Conservation (phyloP, 2,113 vertebrate species). For the Phyllostomus hastatus region DNA sequence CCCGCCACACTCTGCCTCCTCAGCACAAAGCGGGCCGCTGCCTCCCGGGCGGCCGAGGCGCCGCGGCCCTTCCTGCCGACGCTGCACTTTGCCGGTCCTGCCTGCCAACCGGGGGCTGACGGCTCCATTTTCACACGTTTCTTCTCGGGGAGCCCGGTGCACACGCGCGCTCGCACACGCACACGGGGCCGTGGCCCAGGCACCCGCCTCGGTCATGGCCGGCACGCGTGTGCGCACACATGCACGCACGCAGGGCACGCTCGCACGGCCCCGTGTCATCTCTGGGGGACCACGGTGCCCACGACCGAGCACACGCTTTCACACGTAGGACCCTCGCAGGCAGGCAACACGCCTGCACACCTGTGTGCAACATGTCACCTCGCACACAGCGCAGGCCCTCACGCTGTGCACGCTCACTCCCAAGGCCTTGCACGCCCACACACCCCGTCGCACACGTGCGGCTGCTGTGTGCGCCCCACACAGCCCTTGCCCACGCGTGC, state of each 20-base stretch:
- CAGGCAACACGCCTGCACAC: not conserved
- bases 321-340: accelerated
- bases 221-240: accelerated
- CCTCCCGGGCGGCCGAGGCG: slow-evolving; percentile 78
- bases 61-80: slow-evolving; percentile 80
- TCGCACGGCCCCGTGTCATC: not conserved
- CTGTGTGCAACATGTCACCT: not conserved
- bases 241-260: not conserved
- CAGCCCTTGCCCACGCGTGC: not conserved
- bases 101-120: slow-evolving; percentile 77
- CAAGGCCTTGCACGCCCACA: not conserved
- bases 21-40: slow-evolving; percentile 83
- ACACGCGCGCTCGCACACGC: not conserved
- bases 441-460: accelerated
- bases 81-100: slow-evolving; percentile 79
- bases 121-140: slow-evolving; percentile 73
- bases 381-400: not conserved
- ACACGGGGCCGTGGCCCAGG: accelerated
- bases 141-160: slow-evolving; percentile 48
- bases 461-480: accelerated
- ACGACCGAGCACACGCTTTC: not conserved
- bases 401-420: accelerated
- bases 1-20: slow-evolving; percentile 81
- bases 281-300: not conserved
- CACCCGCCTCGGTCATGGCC: not conserved